Percentiles rank a stretch among this genome's conserved stretches.
phyloP scores from a whole-genome alignment of 2,797 vertebrate genomes.

The Mormyrus hasselquistii region DNA sequence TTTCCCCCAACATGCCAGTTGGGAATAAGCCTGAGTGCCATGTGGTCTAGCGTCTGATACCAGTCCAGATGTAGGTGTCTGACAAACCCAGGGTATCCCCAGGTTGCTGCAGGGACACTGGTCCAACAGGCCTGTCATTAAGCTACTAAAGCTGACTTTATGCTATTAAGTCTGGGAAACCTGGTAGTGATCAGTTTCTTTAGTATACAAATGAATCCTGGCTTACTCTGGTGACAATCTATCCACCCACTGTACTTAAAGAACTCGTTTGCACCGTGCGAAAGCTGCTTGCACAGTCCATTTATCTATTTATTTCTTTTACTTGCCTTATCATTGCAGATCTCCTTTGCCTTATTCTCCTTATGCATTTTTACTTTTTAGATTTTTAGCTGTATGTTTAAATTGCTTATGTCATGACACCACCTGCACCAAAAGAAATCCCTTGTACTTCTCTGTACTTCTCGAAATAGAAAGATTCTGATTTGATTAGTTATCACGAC shows the following conservation, averaged over 20 bases:
- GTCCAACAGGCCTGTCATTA: neutral
- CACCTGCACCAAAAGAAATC: neutral
- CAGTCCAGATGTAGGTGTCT: neutral
- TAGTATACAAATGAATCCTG: neutral
- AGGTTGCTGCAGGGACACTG: neutral
- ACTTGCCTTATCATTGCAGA: neutral
- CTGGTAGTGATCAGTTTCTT: neutral
- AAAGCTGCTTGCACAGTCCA: neutral
- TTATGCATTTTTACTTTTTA: neutral
- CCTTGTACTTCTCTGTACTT: neutral
- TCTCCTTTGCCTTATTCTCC: neutral
- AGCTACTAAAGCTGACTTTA: neutral
- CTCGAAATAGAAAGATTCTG: neutral
- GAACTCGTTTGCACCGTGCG: neutral
- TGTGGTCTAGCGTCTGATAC: neutral
- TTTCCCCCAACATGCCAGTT: neutral
- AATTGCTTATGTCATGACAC: neutral
- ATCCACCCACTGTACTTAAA: neutral
- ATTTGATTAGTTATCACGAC: neutral
- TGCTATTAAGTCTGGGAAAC: neutral
- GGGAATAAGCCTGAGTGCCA: neutral
- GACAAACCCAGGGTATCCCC: neutral
- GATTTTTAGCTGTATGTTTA: neutral
- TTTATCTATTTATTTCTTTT: neutral
- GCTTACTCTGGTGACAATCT: neutral